Base-by-base conservation (phyloP, 1,140 invertebrate genomes). In the Tyrophagus putrescentiae region DNA sequence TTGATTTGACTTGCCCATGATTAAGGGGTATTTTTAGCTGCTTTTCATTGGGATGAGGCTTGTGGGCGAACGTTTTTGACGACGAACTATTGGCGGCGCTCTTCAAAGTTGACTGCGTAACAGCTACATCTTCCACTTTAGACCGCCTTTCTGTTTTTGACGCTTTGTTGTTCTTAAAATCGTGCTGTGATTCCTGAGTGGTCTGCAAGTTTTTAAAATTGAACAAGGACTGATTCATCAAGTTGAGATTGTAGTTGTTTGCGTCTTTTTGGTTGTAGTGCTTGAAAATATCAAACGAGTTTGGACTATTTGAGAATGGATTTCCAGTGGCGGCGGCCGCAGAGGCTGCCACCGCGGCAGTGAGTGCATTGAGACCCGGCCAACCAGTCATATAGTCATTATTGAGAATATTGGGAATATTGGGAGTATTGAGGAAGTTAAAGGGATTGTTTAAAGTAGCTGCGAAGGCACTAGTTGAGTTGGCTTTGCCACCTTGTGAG, bases 21-120 rank as follows among this genome's bases (percentile, higher is more conserved):
- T 83, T 80, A 16, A 91, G 68, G 1, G 86, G 85, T 52, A 85
- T 75, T 53, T 81, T 76, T 41, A 89, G 70, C 62, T 84, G 80
- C 39, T 67, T 68, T 66, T 77, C 75, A 67, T 76, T 73, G 5
- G 72, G 68, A 53, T 54, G 57, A 31, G 48, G 45, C 25, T 60
- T 60, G 18, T 60, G 58, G 11, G 41, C 44, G 33, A 60, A 53
- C 29, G 11, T 21, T n/a, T n/a, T n/a, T n/a, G n/a, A n/a, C n/a
- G n/a, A n/a, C n/a, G 56, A 58, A 50, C 39, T 39, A 39, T 39
- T 39, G 13, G 13, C 36, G 36, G 36, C 21, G 36, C 36, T 39
- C 13, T 39, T 39, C 21, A 13, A 39, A 39, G 36, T 42, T 42
- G 41, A 42, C n/a, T n/a, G n/a, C n/a, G n/a, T n/a, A n/a, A n/a